A percentile compares a stretch with the other conserved stretches of the same genome.
These are phyloP conservation scores for Conus canariensis DNA, from an alignment of 2,888 invertebrate species.

Conservation along the genomic window DNA sequence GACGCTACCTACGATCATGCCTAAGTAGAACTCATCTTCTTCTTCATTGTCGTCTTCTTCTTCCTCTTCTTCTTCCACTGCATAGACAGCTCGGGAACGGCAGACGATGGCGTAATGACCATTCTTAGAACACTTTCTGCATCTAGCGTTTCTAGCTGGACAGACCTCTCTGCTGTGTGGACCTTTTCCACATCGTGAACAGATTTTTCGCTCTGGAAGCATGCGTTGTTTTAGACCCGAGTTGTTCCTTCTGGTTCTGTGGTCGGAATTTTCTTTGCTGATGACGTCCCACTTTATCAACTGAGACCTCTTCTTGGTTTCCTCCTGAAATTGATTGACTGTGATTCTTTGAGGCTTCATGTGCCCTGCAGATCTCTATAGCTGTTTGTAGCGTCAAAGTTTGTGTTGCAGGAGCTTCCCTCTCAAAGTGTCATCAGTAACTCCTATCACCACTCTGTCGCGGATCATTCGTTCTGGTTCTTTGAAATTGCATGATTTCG, in stretches of 20 bases:
- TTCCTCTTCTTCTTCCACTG: not conserved
- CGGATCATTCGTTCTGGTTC: conserved; percentile 7
- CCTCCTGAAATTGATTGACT: not conserved
- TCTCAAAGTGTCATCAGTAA: not conserved
- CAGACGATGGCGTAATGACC: conserved; percentile 5
- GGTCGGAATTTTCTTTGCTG: not conserved
- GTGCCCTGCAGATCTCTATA: not conserved
- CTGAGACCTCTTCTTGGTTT: not conserved
- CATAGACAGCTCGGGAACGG: not conserved
- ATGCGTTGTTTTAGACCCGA: not conserved
- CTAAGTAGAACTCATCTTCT: not conserved
- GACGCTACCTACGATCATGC: not conserved
- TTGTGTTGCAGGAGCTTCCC: not conserved
- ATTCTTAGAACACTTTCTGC: not conserved
- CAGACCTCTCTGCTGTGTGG: not conserved
- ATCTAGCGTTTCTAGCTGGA: conserved; percentile 4
- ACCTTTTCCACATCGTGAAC: not conserved
- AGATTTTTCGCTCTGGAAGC: not conserved
- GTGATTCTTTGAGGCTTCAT: not conserved
- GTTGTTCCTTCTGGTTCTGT: not conserved
- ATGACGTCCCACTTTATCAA: not conserved
- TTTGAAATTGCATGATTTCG: not conserved
- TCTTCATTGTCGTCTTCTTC: not conserved
- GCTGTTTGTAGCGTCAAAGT: conserved; percentile 1
- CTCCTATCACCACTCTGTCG: not conserved